Evolutionary conservation across 2,888 invertebrate species (phyloP).

Genomic region (Geophilus truncorum): DNA sequence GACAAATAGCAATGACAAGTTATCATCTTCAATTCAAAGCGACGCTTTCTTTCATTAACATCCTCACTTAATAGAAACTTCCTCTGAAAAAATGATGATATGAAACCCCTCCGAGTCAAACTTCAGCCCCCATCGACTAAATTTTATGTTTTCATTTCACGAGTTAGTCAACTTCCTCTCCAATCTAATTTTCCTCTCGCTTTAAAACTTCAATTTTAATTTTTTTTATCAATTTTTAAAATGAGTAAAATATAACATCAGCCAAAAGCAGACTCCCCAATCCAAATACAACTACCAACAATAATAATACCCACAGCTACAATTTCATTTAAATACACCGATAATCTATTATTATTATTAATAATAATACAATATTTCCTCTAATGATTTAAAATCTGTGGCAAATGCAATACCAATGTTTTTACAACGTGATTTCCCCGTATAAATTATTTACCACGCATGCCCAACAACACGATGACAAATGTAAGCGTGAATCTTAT

Average conservation of each 20-base stretch:
- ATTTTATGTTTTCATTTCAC: neutral
- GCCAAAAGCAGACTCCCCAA: too few species aligned
- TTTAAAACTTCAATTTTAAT: neutral
- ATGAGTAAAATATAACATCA: too few species aligned
- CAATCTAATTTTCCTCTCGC: neutral
- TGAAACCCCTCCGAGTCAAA: neutral
- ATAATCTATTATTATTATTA: too few species aligned
- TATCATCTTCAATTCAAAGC: neutral
- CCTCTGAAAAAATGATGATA: neutral
- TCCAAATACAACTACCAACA: too few species aligned
- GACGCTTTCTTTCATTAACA: neutral
- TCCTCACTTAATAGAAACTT: neutral
- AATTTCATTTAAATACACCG: too few species aligned
- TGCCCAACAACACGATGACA: neutral
- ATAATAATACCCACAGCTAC: too few species aligned
- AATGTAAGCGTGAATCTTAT: neutral
- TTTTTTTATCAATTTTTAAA: neutral
- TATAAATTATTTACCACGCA: neutral
- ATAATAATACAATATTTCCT: too few species aligned
- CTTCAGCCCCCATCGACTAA: neutral
- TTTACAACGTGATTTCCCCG: neutral
- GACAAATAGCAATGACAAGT: neutral
- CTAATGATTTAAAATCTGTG: too few species aligned
- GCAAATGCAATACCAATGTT: neutral
- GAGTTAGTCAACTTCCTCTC: neutral